phyloP scores from a whole-genome alignment of 2,113 vertebrate species.

The Tretioscincus oriximinensis region DNA sequence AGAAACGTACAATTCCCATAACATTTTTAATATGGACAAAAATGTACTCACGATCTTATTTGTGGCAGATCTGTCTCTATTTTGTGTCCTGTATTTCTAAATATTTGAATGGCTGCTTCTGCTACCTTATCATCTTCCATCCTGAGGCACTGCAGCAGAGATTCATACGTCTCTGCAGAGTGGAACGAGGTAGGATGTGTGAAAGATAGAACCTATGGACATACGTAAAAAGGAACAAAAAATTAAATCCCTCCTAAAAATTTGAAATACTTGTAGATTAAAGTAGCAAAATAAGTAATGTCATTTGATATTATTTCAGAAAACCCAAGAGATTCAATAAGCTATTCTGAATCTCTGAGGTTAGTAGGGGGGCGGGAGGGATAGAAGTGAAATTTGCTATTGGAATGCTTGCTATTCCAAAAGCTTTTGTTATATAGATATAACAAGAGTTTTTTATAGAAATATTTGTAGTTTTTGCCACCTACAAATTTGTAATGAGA shows the following conservation, averaged over 20 bases:
- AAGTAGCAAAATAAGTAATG: conserved; percentile 16
- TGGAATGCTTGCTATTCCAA: no score
- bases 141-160: conserved; percentile 97
- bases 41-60: conserved; percentile 90
- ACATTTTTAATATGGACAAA: conserved; percentile 2
- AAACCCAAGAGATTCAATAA: not conserved
- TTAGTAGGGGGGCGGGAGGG: no score
- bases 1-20: not conserved
- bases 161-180: conserved; percentile 97
- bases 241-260: conserved; percentile 15
- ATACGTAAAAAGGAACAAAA: conserved; percentile 30
- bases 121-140: conserved; percentile 99
- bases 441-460: not conserved
- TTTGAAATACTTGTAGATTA: not conserved
- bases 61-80: conserved; percentile 96
- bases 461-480: not conserved
- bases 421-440: no score
- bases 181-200: conserved; percentile 98
- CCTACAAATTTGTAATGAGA: not conserved
- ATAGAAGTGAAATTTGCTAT: no score
- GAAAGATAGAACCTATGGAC: conserved; percentile 91
- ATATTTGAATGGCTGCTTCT: conserved; percentile 98
- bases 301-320: not conserved
- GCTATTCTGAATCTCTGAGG: no score
- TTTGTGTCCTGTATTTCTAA: conserved; percentile 98